Percentiles rank a stretch among this genome's conserved stretches.
phyloP scores from a whole-genome alignment of 2,797 vertebrate genomes.

The Loris lydekkerianus region DNA sequence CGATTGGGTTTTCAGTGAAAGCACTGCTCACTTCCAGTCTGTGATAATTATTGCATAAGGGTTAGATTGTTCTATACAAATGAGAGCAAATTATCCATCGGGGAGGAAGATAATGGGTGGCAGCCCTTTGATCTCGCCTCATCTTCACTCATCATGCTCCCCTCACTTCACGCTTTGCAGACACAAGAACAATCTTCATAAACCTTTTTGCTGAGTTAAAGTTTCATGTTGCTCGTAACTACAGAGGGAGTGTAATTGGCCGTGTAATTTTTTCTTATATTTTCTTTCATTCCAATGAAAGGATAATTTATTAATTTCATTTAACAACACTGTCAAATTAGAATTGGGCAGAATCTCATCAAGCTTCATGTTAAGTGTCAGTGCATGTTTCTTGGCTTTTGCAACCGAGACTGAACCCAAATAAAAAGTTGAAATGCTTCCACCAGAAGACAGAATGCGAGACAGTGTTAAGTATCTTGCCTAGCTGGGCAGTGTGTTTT shows the following conservation, averaged over 20 bases:
- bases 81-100: conserved; percentile 27
- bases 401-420: background rate
- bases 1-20: conserved; percentile 61
- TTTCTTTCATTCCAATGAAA: conserved; percentile 8
- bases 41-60: conserved; percentile 65
- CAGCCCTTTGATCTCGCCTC: background rate
- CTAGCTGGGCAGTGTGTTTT: background rate
- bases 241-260: background rate
- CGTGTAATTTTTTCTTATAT: background rate
- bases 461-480: background rate
- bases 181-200: background rate
- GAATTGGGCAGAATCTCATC: conserved; percentile 38
- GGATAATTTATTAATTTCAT: conserved; percentile 35
- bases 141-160: background rate
- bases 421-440: background rate
- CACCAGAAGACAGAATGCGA: background rate
- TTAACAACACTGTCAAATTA: background rate
- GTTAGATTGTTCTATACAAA: conserved; percentile 43
- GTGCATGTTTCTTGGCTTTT: background rate
- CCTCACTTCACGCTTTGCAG: background rate
- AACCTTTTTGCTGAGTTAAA: background rate
- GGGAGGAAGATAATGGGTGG: conserved; percentile 52
- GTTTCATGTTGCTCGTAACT: background rate
- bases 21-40: conserved; percentile 62
- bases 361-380: background rate